Percentiles rank a stretch among this genome's conserved stretches.
phyloP scores from a whole-genome alignment of 2,113 vertebrate genomes.

The Chamaea fasciata region DNA sequence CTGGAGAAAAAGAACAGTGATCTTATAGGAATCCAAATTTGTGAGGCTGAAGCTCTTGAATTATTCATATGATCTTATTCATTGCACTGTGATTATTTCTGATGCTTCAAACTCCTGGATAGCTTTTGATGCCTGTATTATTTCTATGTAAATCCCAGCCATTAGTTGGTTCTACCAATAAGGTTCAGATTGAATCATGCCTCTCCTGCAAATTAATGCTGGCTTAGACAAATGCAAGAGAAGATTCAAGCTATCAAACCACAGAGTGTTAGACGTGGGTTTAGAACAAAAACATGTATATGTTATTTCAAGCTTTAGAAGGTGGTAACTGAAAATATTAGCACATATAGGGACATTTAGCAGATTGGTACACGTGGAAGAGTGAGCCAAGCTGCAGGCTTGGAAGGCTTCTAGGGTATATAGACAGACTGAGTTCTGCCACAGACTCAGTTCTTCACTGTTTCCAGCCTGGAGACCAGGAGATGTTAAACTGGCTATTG shows the following conservation, averaged over 20 bases:
- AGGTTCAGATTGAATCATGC: conserved; percentile 45
- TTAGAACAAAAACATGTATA: conserved; percentile 4
- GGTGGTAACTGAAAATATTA: conserved; percentile 15
- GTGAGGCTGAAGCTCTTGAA: conserved; percentile 24
- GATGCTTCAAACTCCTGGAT: conserved; percentile 50
- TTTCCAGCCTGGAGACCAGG: background rate
- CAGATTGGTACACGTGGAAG: background rate
- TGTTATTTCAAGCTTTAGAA: conserved; percentile 9
- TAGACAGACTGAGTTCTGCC: background rate
- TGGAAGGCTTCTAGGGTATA: background rate
- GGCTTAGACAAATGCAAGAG: background rate
- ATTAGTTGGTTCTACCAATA: conserved; percentile 57
- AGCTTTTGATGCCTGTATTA: conserved; percentile 55
- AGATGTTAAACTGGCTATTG: background rate
- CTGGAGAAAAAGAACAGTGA: background rate
- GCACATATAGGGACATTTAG: background rate
- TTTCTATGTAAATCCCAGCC: conserved; percentile 59
- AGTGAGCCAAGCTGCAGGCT: background rate
- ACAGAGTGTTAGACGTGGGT: background rate
- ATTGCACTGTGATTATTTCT: conserved; percentile 48
- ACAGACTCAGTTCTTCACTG: background rate
- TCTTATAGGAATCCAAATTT: conserved; percentile 39
- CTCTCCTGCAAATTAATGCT: conserved; percentile 19
- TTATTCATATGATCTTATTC: conserved; percentile 54
- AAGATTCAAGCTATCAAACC: background rate